Base-by-base conservation (phyloP, 2,113 vertebrate genomes). In the Phocoena sinus region DNA sequence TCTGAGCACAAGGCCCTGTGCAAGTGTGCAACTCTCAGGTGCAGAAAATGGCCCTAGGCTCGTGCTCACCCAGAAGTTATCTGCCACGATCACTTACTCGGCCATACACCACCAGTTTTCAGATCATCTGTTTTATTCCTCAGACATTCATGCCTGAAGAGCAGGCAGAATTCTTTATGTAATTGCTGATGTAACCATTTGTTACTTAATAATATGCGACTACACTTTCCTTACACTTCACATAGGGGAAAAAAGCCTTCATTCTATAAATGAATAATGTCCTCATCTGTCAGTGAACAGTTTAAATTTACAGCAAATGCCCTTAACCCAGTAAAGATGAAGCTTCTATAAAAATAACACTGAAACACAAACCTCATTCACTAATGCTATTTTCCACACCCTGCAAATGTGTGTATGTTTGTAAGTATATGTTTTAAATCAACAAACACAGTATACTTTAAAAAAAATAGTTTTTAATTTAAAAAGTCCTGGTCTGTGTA, bases 311-410 rank as follows among this genome's bases (percentile, higher is more conserved):
- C 7, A 93, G 31, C 50, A 85, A 91, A 81, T 6, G 92, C 18
- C 56, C 50, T 97, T 44, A 96, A 94, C 47, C 53, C 18, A 93
- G 60, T 50, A 74, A 94, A 94, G 76, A 95, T 85, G 63, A 94
- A 93, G 31, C 53, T 85, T 88, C 36, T 63, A 82, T 90, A 91
- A 97, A 97, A 97, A 91, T 94, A 88, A 94, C 81, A 89, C 11
- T 96, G 80, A 96, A 97, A 97, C 82, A 86, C 74, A 95, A 95
- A 86, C 58, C 53, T 92, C 84, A 77, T 89, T 84, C 63, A 93
- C 67, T 44, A 85, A 74, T 74, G 50, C 79, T 95, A 33, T 68
- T 96, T 95, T 94, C 65, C 36, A 94, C 73, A 93, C 38, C 15
- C 73, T 68, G 36, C 44, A 96, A 96, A 33, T 81, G 50, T 95